Conservation (phyloP, 2,797 vertebrate species). For the Coregonus sp. region DNA sequence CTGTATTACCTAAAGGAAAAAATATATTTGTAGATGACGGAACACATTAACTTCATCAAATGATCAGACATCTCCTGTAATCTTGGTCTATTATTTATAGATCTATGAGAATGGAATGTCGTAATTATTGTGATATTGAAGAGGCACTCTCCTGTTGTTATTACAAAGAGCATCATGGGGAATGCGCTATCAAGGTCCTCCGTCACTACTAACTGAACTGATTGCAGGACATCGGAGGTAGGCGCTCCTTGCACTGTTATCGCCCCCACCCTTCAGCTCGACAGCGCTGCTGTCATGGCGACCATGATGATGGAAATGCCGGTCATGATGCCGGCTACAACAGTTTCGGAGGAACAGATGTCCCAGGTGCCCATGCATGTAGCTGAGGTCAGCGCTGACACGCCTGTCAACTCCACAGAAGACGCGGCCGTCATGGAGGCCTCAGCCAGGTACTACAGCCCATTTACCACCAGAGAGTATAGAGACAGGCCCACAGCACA, state of each 20-base stretch:
- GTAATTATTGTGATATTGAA: background rate
- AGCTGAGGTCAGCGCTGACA: constrained; percentile 76
- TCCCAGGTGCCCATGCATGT: constrained; percentile 68
- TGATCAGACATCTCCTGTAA: background rate
- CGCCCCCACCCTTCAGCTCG: constrained; percentile 67
- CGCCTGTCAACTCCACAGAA: constrained; percentile 74
- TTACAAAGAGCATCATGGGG: background rate
- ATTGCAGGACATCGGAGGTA: constrained; percentile 67
- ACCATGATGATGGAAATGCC: constrained; percentile 66
- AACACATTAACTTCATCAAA: background rate
- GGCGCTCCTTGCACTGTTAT: constrained; percentile 59
- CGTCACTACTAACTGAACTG: constrained; percentile 21
- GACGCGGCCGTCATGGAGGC: constrained; percentile 77
- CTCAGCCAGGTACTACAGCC: constrained; percentile 65
- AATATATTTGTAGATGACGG: no score
- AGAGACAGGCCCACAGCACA: background rate
- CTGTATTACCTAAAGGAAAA: background rate
- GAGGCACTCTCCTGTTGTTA: background rate
- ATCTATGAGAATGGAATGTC: background rate
- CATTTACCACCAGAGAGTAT: background rate
- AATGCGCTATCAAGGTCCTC: background rate
- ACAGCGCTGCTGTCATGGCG: constrained; percentile 61
- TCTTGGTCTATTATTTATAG: background rate
- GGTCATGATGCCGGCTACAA: constrained; percentile 51
- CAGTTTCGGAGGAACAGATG: constrained; percentile 76